Conservation (phyloP, 2,888 invertebrate genomes). For the Drosophila robusta region DNA sequence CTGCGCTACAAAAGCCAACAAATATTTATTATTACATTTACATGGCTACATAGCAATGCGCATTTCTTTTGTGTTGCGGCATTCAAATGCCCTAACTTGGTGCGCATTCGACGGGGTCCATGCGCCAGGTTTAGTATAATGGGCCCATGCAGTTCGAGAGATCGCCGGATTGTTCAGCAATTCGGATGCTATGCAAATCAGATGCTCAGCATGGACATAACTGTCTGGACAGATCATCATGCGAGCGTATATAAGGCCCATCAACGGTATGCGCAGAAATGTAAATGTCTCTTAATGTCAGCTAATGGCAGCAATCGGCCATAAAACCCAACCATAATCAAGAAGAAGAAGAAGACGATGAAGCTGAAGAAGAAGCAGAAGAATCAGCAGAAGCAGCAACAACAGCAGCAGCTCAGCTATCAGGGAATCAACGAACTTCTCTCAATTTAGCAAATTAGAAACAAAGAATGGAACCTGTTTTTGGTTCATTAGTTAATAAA, state of each 20-base stretch:
- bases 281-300: constrained; percentile 37
- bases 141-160: constrained; percentile 22
- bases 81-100: constrained; percentile 46
- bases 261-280: constrained; percentile 30
- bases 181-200: constrained; percentile 37
- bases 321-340: constrained; percentile 28
- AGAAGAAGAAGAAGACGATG: not conserved
- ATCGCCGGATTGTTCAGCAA: not conserved
- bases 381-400: constrained; percentile 1
- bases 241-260: constrained; percentile 7
- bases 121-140: constrained; percentile 2
- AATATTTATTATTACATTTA: constrained; percentile 76
- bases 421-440: constrained; percentile 12
- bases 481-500: constrained; percentile 42
- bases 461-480: constrained; percentile 45
- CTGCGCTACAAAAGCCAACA: constrained; percentile 69
- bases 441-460: constrained; percentile 26
- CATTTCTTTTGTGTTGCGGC: constrained; percentile 42
- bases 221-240: constrained; percentile 10
- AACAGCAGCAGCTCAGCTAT: not conserved
- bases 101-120: constrained; percentile 2
- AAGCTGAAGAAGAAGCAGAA: not conserved
- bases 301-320: constrained; percentile 31
- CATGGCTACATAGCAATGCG: constrained; percentile 59
- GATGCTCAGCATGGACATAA: constrained; percentile 14